These are phyloP conservation scores for Tyrophagus putrescentiae DNA, from an alignment of 1,140 invertebrate genomes.

Conservation along the genomic window DNA sequence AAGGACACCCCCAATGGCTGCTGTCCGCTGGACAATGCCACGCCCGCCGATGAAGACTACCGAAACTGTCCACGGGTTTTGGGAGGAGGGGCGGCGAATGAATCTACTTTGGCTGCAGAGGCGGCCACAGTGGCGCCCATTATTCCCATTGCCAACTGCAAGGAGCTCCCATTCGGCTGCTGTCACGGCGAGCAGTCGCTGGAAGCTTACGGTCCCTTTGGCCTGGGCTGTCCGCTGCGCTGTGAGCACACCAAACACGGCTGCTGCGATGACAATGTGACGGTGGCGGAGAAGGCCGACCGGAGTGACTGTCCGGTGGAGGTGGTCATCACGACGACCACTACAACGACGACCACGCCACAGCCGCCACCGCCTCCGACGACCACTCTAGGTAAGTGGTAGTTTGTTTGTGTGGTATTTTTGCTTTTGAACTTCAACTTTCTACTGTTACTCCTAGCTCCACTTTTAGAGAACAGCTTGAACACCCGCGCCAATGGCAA, in stretches of 20 bases:
- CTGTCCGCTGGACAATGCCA: slow-evolving; percentile 59
- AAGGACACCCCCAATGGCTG: slow-evolving; percentile 59
- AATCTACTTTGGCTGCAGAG: no score
- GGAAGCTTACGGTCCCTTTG: slow-evolving; percentile 11
- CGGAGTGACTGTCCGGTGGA: slow-evolving; percentile 30
- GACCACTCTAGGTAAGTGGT: no score
- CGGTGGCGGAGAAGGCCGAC: slow-evolving; percentile 33
- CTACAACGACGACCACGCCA: not conserved
- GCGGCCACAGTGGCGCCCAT: no score
- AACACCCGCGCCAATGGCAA: no score
- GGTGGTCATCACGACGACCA: slow-evolving; percentile 20
- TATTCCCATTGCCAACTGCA: not conserved
- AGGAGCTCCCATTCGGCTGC: slow-evolving; percentile 40
- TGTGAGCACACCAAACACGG: slow-evolving; percentile 41
- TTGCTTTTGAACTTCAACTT: no score
- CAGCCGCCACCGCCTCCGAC: not conserved
- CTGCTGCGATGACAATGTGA: slow-evolving; percentile 57
- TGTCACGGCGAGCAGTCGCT: slow-evolving; percentile 34
- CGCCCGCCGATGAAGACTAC: slow-evolving; percentile 38
- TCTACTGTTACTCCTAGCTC: no score
- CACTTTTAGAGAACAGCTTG: no score
- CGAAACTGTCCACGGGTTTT: slow-evolving; percentile 7
- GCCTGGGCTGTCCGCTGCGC: slow-evolving; percentile 27
- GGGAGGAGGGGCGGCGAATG: no score
- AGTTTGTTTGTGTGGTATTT: no score